Percentiles rank a stretch among this genome's conserved stretches.
Evolutionary conservation across 2,113 vertebrate genomes (phyloP).

Genomic region (Vulpes lagopus): DNA sequence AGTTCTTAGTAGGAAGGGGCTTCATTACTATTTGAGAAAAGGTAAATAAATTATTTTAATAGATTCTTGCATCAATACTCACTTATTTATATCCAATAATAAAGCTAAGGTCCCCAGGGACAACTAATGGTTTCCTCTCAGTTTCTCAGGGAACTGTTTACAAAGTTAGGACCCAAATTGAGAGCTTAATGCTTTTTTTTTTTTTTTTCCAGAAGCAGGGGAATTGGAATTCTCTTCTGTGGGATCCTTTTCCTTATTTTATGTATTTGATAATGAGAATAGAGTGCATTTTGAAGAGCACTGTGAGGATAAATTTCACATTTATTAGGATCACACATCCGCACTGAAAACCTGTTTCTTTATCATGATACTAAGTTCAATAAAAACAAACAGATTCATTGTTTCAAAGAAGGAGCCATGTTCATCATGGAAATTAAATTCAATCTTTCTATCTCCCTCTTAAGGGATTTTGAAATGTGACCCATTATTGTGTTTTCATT

Average conservation of each 20-base stretch:
- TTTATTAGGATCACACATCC: slow-evolving; percentile 17
- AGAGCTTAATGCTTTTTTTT: neutral
- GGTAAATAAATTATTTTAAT: slow-evolving; percentile 44
- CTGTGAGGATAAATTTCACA: neutral
- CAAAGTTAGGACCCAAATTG: neutral
- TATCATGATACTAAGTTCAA: neutral
- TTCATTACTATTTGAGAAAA: slow-evolving; percentile 1
- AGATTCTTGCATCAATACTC: neutral
- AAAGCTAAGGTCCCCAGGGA: neutral
- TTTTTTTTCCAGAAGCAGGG: neutral
- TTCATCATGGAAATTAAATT: slow-evolving; percentile 40
- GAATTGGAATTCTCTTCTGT: neutral
- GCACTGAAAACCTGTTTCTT: slow-evolving; percentile 38
- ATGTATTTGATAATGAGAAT: neutral
- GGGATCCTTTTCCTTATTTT: neutral
- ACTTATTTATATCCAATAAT: neutral
- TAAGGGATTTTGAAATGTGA: slow-evolving; percentile 16
- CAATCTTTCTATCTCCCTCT: neutral
- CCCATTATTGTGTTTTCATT: neutral
- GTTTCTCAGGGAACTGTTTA: neutral
- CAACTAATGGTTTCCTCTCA: neutral
- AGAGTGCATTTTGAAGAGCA: neutral
- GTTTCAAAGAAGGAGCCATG: slow-evolving; percentile 47
- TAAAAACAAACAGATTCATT: slow-evolving; percentile 45
- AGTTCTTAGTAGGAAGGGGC: neutral